Base-by-base conservation (phyloP, 2,888 invertebrate species). In the Andrena hattorfiana region DNA sequence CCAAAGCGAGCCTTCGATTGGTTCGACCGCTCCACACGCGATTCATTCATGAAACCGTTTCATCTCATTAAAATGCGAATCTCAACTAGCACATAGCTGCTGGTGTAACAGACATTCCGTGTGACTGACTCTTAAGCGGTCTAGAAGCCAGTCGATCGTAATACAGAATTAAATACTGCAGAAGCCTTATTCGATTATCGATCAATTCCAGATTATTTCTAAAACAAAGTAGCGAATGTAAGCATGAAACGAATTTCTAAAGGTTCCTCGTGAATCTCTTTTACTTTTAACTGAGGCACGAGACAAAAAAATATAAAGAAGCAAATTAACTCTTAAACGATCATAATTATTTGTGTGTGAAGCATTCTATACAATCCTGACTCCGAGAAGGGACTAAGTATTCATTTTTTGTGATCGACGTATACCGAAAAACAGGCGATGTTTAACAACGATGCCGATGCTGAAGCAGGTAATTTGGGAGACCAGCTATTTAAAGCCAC, bases 401-500 rank as follows among this genome's bases (percentile, higher is more conserved):
- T 51, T 62, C 16, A 8, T 30, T 5, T 60, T 32, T 60, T n/a
- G 4, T 26, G 13, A 5, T 13, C 13, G 6, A 66, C 4, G 28
- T 54, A 6, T 30, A 59, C 49, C 23, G 16, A 51, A 35, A 64
- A 59, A 26, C 23, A 66, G 32, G 32, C 51, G 8, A 35, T 80
- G 48, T 64, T 35, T 68, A 56, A 23, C 67, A 54, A 63, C 20
- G 10, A 60, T 59, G 54, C 20, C 28, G 54, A 62, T 75, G 71
- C 28, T 30, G 42, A 75, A 77, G 7, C 62, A 67, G 69, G 73
- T 75, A 81, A 85, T 88, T 89, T 70, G 77, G 79, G 74, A 32
- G 71, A 74, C 64, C 54, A 48, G 83, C 85, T 91, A 91, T 92
- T 92, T 91, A 91, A 89, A 91, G 88, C 85, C 20, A 54, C 78